Evolutionary conservation across 2,797 vertebrate genomes (phyloP).

Genomic region (Cynodonichthys magdalenae): DNA sequence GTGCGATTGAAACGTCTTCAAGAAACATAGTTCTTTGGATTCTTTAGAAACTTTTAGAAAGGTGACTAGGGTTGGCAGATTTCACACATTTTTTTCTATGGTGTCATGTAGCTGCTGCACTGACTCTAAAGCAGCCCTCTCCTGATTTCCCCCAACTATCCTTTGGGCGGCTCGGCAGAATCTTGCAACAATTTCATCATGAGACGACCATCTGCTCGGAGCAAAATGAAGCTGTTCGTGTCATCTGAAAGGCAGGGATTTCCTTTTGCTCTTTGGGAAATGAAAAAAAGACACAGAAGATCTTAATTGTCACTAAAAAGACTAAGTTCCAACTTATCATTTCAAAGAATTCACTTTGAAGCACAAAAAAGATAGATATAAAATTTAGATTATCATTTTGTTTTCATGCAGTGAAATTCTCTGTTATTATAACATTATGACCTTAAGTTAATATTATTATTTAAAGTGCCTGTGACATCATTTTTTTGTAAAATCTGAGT

Average conservation of each 20-base stretch:
- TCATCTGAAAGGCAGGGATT: constrained; percentile 19
- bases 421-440: neutral
- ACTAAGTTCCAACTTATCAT: neutral
- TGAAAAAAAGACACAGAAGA: constrained; percentile 8
- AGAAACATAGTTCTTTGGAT: constrained; percentile 16
- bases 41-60: constrained; percentile 20
- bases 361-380: neutral
- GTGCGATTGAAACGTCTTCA: constrained; percentile 6
- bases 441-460: neutral
- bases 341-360: neutral
- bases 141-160: constrained; percentile 27
- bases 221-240: constrained; percentile 28
- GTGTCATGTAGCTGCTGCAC: constrained; percentile 11
- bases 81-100: constrained; percentile 12
- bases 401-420: neutral
- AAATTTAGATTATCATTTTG: constrained; percentile 4
- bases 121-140: constrained; percentile 33
- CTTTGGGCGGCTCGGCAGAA: constrained; percentile 31
- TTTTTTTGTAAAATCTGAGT: too few relatives aligned
- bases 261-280: constrained; percentile 22
- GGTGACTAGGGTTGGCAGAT: constrained; percentile 11
- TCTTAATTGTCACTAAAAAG: neutral
- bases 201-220: constrained; percentile 50
- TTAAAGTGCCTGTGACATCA: too few relatives aligned
- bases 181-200: constrained; percentile 58